phyloP scores from a whole-genome alignment of 2,113 vertebrate genomes.

The Gambusia affinis region DNA sequence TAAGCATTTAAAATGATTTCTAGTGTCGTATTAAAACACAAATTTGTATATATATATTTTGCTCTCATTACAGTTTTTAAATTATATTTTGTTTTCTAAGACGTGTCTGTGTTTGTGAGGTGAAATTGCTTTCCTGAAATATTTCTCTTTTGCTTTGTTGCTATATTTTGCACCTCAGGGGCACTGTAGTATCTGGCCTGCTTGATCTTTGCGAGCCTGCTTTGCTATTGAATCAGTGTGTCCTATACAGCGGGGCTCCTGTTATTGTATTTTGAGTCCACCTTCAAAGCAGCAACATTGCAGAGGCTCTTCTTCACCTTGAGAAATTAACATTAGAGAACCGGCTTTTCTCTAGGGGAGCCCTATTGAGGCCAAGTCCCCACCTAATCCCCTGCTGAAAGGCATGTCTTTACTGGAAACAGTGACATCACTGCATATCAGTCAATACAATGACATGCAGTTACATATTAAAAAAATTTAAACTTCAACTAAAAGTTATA shows the following conservation, averaged over 20 bases:
- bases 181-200: conserved; percentile 33
- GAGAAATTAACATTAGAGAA: conserved; percentile 77
- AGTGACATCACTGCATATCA: conserved; percentile 28
- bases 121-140: background rate
- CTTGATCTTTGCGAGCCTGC: conserved; percentile 54
- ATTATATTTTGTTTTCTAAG: background rate
- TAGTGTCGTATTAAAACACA: too few species aligned
- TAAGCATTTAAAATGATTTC: background rate
- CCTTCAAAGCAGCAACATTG: conserved; percentile 70
- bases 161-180: background rate
- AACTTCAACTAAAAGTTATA: background rate
- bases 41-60: background rate
- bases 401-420: conserved; percentile 51
- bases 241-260: conserved; percentile 68
- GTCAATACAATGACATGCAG: background rate
- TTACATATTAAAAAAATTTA: background rate
- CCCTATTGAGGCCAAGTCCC: conserved; percentile 64
- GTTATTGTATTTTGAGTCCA: conserved; percentile 73
- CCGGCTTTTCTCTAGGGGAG: conserved; percentile 68
- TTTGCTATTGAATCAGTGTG: conserved; percentile 42
- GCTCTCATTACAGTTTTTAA: background rate
- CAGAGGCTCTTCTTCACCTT: conserved; percentile 73
- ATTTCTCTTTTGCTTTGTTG: background rate
- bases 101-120: too few species aligned
- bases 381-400: conserved; percentile 70